Evolutionary conservation across 2,113 vertebrate species (phyloP).

Genomic region (Paraplagusia blochii): DNA sequence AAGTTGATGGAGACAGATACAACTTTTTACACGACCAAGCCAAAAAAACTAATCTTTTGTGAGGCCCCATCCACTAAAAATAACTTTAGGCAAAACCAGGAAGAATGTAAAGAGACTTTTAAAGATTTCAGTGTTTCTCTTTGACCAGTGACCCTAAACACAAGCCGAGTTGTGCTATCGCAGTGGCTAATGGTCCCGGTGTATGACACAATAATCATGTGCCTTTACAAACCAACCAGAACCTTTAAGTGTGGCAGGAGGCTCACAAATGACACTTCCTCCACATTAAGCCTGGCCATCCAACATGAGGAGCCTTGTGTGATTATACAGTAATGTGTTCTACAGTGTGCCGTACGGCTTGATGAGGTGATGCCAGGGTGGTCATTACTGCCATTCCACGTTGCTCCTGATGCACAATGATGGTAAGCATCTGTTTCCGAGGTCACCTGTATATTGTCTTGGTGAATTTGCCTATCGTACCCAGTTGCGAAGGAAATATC

Average conservation of each 20-base stretch:
- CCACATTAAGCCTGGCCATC: constrained; percentile 57
- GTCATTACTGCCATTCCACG: constrained; percentile 60
- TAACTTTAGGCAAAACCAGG: too few species aligned
- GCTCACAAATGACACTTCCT: constrained; percentile 67
- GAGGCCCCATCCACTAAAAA: too few species aligned
- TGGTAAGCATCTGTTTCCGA: constrained; percentile 60
- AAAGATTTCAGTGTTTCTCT: constrained; percentile 49
- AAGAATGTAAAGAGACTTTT: too few species aligned
- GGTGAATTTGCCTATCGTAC: constrained; percentile 25
- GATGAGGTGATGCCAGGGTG: constrained; percentile 57
- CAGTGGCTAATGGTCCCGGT: constrained; percentile 62
- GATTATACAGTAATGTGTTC: constrained; percentile 69
- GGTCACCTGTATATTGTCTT: constrained; percentile 60
- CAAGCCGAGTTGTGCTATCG: constrained; percentile 50
- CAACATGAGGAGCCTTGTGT: constrained; percentile 56
- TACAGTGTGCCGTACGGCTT: constrained; percentile 52
- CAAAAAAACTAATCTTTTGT: too few species aligned
- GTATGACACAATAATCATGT: constrained; percentile 65
- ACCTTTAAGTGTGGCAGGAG: constrained; percentile 59
- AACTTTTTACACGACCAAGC: too few species aligned
- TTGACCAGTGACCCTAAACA: constrained; percentile 61
- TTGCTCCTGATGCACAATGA: constrained; percentile 51
- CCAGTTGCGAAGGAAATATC: constrained; percentile 25
- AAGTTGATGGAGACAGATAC: too few species aligned
- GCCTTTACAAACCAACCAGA: constrained; percentile 64